These are phyloP conservation scores for Heliothis subflexa DNA, from an alignment of 1,140 invertebrate species.

Conservation along the genomic window DNA sequence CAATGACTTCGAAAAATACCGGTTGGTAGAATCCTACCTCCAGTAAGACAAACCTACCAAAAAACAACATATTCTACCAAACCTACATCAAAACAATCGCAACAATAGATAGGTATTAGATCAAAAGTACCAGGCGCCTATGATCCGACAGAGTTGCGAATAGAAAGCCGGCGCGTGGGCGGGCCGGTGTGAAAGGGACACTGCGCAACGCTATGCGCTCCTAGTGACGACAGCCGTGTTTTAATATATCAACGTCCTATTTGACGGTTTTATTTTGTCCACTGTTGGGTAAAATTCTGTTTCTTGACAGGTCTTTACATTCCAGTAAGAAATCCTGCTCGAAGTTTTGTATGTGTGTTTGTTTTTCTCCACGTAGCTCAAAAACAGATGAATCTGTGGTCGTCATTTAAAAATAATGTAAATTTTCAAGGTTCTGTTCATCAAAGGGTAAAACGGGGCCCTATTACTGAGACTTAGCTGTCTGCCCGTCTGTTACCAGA, in stretches of 20 bases:
- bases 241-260: neutral
- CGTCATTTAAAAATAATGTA: no score
- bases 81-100: neutral
- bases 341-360: no score
- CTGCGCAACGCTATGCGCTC: conserved; percentile 29
- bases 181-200: conserved; percentile 36
- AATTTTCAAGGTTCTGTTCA: no score
- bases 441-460: no score
- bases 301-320: neutral
- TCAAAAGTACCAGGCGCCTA: conserved; percentile 33
- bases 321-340: neutral
- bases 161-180: conserved; percentile 35
- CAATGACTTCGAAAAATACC: no score
- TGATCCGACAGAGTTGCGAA: conserved; percentile 16
- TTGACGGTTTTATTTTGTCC: neutral
- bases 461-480: no score
- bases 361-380: no score
- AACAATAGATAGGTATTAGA: conserved; percentile 8
- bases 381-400: no score
- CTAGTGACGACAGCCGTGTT: conserved; percentile 4
- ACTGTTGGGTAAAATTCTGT: neutral
- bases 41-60: neutral
- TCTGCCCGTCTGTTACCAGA: no score
- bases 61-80: no score
- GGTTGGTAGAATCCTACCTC: no score